These are phyloP conservation scores for Spheniscus humboldti DNA, from an alignment of 2,797 vertebrate genomes.

Conservation along the genomic window DNA sequence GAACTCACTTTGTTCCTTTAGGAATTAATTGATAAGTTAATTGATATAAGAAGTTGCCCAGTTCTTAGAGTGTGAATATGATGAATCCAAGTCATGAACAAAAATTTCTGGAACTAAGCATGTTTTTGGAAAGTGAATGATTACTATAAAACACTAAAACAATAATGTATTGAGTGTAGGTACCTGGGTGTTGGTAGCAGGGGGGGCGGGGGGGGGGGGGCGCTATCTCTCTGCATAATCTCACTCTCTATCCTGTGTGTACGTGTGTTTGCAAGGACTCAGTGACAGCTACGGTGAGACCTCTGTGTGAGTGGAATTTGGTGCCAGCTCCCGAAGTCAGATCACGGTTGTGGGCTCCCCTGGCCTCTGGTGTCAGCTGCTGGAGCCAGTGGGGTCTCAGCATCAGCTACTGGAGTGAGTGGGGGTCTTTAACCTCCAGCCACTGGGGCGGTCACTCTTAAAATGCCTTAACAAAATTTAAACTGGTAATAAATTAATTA, in stretches of 20 bases:
- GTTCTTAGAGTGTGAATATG: neutral
- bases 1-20: neutral
- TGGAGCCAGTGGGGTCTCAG: neutral
- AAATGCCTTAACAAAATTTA: neutral
- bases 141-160: neutral
- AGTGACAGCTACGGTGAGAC: neutral
- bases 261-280: neutral
- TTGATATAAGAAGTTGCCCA: neutral
- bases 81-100: neutral
- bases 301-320: neutral
- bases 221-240: neutral
- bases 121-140: neutral
- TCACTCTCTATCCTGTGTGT: neutral
- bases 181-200: neutral
- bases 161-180: neutral
- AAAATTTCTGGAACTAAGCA: neutral
- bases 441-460: neutral
- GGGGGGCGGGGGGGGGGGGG: neutral
- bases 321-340: neutral
- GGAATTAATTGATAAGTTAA: neutral
- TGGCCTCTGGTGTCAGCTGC: neutral
- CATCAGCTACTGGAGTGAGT: neutral
- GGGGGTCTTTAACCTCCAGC: too few species aligned
- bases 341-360: too few species aligned
- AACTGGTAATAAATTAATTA: neutral